Conservation (phyloP, 2,113 vertebrate genomes). For the Ammodramus savannarum region DNA sequence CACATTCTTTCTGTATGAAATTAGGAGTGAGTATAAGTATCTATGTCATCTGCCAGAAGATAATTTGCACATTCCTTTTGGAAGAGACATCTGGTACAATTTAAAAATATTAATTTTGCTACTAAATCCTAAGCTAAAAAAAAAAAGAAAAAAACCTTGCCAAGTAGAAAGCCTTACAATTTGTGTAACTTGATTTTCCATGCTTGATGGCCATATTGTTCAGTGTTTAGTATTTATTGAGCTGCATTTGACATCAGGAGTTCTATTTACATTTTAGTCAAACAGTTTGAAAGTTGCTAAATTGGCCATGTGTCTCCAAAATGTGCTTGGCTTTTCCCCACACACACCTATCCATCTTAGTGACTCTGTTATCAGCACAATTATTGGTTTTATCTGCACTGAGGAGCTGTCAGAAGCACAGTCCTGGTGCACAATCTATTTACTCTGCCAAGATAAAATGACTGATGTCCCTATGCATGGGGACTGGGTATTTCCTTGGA, state of each 20-base stretch:
- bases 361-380: conserved; percentile 37
- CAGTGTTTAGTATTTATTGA: conserved; percentile 28
- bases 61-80: not conserved
- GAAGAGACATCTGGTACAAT: not conserved
- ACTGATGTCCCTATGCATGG: not conserved
- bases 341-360: not conserved
- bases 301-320: not conserved
- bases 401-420: conserved; percentile 35
- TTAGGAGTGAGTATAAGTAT: not conserved
- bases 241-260: conserved; percentile 31
- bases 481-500: not conserved
- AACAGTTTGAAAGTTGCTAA: conserved; percentile 47
- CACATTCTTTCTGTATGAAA: not conserved
- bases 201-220: conserved; percentile 39
- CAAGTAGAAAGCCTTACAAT: not conserved
- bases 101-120: conserved; percentile 2
- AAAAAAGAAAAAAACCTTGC: not conserved
- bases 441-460: conserved; percentile 14
- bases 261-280: conserved; percentile 52
- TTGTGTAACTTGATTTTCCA: conserved; percentile 44
- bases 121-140: conserved; percentile 47
- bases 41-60: not conserved
- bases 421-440: not conserved
- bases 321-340: not conserved
- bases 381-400: conserved; percentile 39